These are phyloP conservation scores for Scaptomyza reducta DNA, from an alignment of 2,888 invertebrate genomes.

Conservation along the genomic window DNA sequence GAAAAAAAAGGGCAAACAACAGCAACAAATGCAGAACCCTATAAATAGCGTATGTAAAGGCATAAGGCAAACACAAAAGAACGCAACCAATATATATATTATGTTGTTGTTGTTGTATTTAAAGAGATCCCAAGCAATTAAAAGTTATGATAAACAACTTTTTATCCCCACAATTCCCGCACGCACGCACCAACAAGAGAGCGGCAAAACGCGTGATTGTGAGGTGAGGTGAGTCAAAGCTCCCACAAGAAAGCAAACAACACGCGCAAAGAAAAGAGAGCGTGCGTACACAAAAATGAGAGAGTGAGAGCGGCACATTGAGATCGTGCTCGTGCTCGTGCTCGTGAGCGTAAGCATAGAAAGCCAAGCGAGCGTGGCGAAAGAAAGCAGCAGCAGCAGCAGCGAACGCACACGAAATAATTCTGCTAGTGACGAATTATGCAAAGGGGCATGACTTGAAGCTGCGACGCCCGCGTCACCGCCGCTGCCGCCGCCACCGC, in stretches of 20 bases:
- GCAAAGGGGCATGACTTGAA: constrained; percentile 55
- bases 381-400: constrained; percentile 52
- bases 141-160: constrained; percentile 73
- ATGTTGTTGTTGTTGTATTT: constrained; percentile 31
- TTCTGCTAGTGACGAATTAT: constrained; percentile 59
- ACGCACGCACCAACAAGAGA: constrained; percentile 23
- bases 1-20: constrained; percentile 17
- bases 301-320: constrained; percentile 8
- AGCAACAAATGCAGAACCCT: constrained; percentile 56
- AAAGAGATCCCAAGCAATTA: constrained; percentile 74
- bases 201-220: constrained; percentile 15
- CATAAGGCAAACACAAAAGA: constrained; percentile 37
- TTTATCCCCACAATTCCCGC: constrained; percentile 23
- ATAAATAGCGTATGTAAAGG: constrained; percentile 53
- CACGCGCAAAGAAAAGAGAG: constrained; percentile 35
- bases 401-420: constrained; percentile 8
- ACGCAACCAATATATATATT: constrained; percentile 29
- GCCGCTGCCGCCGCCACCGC: constrained; percentile 1
- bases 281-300: constrained; percentile 4
- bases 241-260: constrained; percentile 20
- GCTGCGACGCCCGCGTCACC: constrained; percentile 32
- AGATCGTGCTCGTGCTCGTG: constrained; percentile 23
- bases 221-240: neutral
- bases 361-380: constrained; percentile 62
- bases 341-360: constrained; percentile 46